phyloP scores from a whole-genome alignment of 2,797 vertebrate genomes.

The Acanthurus lineatus region DNA sequence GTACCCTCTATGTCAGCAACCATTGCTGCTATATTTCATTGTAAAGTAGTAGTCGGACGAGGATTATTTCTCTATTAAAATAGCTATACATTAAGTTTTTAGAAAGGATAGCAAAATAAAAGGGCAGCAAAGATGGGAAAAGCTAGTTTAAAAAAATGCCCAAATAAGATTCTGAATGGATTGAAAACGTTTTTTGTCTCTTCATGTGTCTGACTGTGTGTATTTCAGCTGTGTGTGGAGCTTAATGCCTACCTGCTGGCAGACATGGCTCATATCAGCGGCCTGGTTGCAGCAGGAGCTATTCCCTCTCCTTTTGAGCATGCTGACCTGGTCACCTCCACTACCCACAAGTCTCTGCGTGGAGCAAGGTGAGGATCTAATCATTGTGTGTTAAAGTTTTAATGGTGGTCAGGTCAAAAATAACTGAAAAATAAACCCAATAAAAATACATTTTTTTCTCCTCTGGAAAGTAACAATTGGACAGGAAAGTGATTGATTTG shows the following conservation, averaged over 20 bases:
- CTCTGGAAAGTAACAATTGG: neutral
- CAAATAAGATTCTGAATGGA: no score
- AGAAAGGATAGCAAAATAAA: neutral
- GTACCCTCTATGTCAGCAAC: conserved; percentile 59
- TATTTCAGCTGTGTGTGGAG: conserved; percentile 87
- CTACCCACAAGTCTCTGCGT: conserved; percentile 91
- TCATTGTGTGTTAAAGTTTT: neutral
- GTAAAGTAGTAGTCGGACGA: neutral
- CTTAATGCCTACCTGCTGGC: conserved; percentile 89
- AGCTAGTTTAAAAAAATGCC: neutral
- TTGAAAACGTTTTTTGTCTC: neutral
- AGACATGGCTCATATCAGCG: conserved; percentile 93
- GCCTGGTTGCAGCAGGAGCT: conserved; percentile 88
- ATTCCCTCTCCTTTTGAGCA: conserved; percentile 90
- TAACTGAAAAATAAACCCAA: neutral
- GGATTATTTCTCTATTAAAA: neutral
- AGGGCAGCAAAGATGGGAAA: neutral
- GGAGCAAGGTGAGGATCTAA: conserved; percentile 73
- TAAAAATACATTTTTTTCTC: neutral
- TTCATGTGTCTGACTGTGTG: neutral
- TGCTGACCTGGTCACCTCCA: conserved; percentile 89
- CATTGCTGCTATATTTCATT: neutral
- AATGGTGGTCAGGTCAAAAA: neutral
- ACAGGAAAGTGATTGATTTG: neutral
- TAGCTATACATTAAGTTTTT: neutral